These are phyloP conservation scores for Cephus sareptanus DNA, from an alignment of 2,888 invertebrate species.

Conservation along the genomic window DNA sequence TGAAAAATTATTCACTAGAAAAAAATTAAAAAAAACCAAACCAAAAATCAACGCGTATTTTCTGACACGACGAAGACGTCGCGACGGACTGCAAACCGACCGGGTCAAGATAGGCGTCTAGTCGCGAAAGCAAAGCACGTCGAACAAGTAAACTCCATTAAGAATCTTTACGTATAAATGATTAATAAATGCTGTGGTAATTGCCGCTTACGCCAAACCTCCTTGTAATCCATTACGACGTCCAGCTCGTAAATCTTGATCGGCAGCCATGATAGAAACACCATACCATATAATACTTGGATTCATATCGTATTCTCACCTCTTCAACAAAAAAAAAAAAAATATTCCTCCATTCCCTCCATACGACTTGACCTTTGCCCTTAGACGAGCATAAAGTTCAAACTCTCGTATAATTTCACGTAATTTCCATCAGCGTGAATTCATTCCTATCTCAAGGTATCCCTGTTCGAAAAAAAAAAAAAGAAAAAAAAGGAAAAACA, in stretches of 20 bases:
- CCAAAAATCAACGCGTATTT: neutral
- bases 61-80: neutral
- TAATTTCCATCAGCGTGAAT: neutral
- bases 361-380: neutral
- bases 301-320: conserved; percentile 1
- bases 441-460: neutral
- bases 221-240: conserved; percentile 24
- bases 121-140: neutral
- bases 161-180: conserved; percentile 11
- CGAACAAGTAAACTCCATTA: conserved; percentile 19
- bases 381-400: neutral
- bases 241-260: conserved; percentile 25
- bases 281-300: neutral
- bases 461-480: neutral
- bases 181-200: conserved; percentile 17
- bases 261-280: conserved; percentile 10
- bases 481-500: too few relatives aligned
- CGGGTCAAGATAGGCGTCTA: neutral
- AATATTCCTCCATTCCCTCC: neutral
- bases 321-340: neutral
- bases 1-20: too few relatives aligned
- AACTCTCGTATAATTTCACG: neutral
- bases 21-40: too few relatives aligned
- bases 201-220: conserved; percentile 11
- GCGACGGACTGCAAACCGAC: neutral